A percentile compares a stretch with the other conserved stretches of the same genome.
phyloP scores from a whole-genome alignment of 2,888 invertebrate genomes.

The Ophion ventricosus region DNA sequence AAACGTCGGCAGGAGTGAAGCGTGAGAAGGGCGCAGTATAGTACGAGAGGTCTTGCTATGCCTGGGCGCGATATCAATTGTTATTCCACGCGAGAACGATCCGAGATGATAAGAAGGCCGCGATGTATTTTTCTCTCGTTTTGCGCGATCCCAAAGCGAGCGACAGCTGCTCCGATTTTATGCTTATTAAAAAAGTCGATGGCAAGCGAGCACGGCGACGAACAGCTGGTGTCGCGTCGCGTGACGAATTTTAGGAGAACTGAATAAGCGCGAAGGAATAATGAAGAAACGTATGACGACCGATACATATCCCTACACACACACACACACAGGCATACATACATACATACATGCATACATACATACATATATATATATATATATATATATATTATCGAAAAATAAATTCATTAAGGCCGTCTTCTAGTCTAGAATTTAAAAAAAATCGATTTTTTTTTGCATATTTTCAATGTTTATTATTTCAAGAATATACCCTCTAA shows the following conservation, averaged over 20 bases:
- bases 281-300: constrained; percentile 63
- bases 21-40: constrained; percentile 41
- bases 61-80: constrained; percentile 68
- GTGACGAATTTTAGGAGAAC: constrained; percentile 73
- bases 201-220: constrained; percentile 45
- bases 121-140: constrained; percentile 68
- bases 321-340: too few relatives aligned
- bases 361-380: neutral
- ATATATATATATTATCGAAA: neutral
- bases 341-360: neutral
- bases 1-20: constrained; percentile 2
- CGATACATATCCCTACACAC: constrained; percentile 2
- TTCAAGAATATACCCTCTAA: too few relatives aligned
- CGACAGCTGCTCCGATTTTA: constrained; percentile 75
- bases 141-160: constrained; percentile 62
- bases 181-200: constrained; percentile 74
- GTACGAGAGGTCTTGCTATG: constrained; percentile 28
- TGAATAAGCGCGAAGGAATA: constrained; percentile 61
- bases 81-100: constrained; percentile 70
- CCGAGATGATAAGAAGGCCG: constrained; percentile 68
- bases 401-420: too few relatives aligned
- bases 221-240: constrained; percentile 74
- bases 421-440: too few relatives aligned
- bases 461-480: too few relatives aligned
- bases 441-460: too few relatives aligned